Evolutionary conservation across 2,113 vertebrate species (phyloP).

Genomic region (Formicarius rufipectus): DNA sequence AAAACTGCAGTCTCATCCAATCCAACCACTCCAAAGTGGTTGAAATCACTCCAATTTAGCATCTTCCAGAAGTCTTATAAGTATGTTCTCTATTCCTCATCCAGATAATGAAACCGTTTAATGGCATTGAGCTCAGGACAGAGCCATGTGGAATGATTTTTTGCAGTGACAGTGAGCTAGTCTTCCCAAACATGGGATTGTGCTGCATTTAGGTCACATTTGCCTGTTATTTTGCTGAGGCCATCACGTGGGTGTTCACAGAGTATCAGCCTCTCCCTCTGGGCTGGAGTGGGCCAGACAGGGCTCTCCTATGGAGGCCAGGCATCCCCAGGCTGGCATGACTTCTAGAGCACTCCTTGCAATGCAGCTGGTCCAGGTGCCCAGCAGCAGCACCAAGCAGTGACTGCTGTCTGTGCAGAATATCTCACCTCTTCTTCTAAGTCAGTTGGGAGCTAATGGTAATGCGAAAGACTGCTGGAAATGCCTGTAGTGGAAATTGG

Average conservation of each 20-base stretch:
- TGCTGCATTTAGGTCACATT: not conserved
- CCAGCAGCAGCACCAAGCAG: not conserved
- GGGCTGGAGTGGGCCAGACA: not conserved
- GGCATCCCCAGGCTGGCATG: fast-evolving
- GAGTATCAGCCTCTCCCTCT: not conserved
- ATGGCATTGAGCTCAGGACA: fast-evolving
- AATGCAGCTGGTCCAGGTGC: not conserved
- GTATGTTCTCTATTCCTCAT: slow-evolving; percentile 1
- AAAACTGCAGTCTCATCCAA: not conserved
- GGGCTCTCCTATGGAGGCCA: not conserved
- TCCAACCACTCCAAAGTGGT: not conserved
- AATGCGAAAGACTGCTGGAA: not conserved
- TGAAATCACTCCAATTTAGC: slow-evolving; percentile 20
- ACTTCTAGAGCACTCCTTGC: not conserved
- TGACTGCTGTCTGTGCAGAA: not conserved
- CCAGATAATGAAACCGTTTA: not conserved
- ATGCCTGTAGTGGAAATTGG: not conserved
- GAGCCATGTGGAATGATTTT: not conserved
- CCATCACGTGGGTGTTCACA: not conserved
- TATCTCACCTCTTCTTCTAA: not conserved
- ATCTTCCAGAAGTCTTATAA: slow-evolving; percentile 7
- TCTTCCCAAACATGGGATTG: not conserved
- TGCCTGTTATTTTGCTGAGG: not conserved
- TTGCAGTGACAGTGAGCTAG: not conserved
- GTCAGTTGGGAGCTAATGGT: not conserved